phyloP scores from a whole-genome alignment of 2,797 vertebrate species.

The Urocyon cinereoargenteus region DNA sequence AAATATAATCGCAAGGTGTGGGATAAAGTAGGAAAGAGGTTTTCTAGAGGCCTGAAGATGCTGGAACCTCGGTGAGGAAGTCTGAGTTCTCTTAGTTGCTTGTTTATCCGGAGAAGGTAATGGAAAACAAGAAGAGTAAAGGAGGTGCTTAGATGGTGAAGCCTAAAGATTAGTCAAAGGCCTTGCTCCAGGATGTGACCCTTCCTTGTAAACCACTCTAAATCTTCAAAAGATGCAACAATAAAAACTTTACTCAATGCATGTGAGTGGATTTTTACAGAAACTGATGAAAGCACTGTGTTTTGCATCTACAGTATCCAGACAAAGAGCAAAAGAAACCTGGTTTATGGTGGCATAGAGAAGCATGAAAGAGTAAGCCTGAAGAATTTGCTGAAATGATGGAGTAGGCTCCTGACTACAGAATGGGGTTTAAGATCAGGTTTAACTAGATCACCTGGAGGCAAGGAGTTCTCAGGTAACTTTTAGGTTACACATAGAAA shows the following conservation, averaged over 20 bases:
- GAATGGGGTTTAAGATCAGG: conserved; percentile 4
- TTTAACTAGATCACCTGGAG: neutral
- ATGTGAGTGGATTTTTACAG: neutral
- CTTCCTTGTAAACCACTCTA: neutral
- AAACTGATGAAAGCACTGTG: neutral
- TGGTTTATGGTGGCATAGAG: neutral
- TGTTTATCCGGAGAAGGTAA: neutral
- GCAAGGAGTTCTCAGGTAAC: neutral
- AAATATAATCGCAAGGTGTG: neutral
- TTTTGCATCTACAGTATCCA: neutral
- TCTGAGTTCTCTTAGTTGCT: neutral
- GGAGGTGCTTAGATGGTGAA: neutral
- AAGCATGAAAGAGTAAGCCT: neutral
- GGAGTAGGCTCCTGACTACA: neutral
- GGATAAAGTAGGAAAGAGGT: neutral
- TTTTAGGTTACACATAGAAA: conserved; percentile 42
- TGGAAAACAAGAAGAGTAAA: neutral
- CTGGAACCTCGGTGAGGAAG: neutral
- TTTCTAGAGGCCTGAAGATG: neutral
- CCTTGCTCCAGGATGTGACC: neutral
- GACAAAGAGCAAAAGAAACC: neutral
- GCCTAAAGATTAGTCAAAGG: neutral
- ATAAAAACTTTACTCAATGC: neutral
- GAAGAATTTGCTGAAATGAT: neutral
- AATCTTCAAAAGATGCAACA: neutral